Percentiles rank a stretch among this genome's conserved stretches.
Conservation (phyloP, 2,797 vertebrate species). For the Brachyrhaphis roseni region DNA sequence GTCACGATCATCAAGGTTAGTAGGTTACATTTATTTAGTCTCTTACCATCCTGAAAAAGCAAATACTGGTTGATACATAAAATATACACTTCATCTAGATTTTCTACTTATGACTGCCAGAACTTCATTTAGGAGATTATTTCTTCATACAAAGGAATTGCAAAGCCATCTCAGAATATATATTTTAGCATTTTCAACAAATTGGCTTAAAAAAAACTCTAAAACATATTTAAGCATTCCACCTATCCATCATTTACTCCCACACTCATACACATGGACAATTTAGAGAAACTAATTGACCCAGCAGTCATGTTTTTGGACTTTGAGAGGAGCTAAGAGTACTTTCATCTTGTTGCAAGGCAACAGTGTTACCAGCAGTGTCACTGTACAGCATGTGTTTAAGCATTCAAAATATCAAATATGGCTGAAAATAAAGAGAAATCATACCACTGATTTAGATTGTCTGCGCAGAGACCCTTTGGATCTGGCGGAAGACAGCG, state of each 20-base stretch:
- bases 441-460: slow-evolving; percentile 87
- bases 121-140: not conserved
- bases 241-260: not conserved
- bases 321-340: not conserved
- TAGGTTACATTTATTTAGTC: not conserved
- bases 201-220: not conserved
- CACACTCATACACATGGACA: not conserved
- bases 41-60: not conserved
- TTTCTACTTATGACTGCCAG: not conserved
- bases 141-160: not conserved
- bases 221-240: not conserved
- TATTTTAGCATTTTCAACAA: not conserved
- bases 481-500: slow-evolving; percentile 76
- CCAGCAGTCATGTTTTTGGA: not conserved
- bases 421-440: not conserved
- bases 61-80: not conserved
- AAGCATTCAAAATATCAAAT: not conserved
- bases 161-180: not conserved
- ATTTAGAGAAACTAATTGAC: not conserved
- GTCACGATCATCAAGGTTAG: not conserved
- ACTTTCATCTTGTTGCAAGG: not conserved
- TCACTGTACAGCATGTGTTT: not conserved
- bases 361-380: too few species aligned
- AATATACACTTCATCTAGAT: not conserved
- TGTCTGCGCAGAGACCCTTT: slow-evolving; percentile 84